phyloP scores from a whole-genome alignment of 2,113 vertebrate genomes.

The Rhombomys opimus region DNA sequence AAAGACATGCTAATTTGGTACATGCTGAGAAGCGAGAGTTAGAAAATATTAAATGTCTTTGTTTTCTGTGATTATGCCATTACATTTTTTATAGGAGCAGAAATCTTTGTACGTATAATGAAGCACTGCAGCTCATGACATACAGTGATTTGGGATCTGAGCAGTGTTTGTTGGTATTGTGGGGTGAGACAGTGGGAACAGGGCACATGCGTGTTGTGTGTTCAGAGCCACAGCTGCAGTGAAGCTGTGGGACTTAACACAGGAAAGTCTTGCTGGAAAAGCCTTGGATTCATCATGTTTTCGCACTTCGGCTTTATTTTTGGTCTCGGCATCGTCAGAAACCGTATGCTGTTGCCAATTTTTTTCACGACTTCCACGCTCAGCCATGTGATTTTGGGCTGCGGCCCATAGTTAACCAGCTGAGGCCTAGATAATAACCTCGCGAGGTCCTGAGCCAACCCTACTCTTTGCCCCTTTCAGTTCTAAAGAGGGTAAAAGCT shows the following conservation, averaged over 20 bases:
- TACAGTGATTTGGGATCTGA: not conserved
- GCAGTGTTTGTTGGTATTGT: not conserved
- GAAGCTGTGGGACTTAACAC: too few relatives aligned
- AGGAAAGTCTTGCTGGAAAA: not conserved
- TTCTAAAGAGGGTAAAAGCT: not conserved
- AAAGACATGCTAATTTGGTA: not conserved
- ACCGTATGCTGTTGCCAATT: not conserved
- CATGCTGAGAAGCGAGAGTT: not conserved
- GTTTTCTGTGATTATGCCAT: not conserved
- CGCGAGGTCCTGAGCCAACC: not conserved
- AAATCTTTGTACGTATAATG: accelerated
- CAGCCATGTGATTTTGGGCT: not conserved
- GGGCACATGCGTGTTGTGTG: not conserved
- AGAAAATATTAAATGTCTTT: not conserved
- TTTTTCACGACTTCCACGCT: not conserved
- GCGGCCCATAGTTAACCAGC: not conserved
- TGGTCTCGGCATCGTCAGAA: not conserved
- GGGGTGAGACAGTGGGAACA: too few relatives aligned
- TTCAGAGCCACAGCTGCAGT: too few relatives aligned
- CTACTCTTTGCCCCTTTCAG: not conserved
- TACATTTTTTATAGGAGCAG: not conserved
- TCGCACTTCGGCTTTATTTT: not conserved
- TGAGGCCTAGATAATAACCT: not conserved
- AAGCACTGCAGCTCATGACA: not conserved
- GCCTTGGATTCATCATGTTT: not conserved